Evolutionary conservation across 2,888 invertebrate species (phyloP).

Genomic region (Clepsis dumicolana): DNA sequence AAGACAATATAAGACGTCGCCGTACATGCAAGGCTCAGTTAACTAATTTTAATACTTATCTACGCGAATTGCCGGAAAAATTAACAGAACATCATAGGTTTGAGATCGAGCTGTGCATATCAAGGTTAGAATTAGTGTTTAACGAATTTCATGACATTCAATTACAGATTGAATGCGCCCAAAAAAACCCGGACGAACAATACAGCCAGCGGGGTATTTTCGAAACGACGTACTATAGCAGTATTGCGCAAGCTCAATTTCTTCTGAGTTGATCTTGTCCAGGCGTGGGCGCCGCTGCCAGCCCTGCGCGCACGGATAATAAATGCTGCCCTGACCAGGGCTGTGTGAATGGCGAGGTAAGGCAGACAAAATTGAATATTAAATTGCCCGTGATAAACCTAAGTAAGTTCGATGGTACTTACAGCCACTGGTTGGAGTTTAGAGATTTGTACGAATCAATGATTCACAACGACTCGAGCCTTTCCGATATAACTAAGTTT

Average conservation of each 20-base stretch:
- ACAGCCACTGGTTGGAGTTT: too few species aligned
- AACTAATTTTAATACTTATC: slow-evolving; percentile 23
- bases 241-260: background rate
- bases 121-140: slow-evolving; percentile 22
- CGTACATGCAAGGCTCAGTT: slow-evolving; percentile 22
- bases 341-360: background rate
- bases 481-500: slow-evolving; percentile 6
- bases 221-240: background rate
- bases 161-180: slow-evolving; percentile 10
- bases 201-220: background rate
- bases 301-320: background rate
- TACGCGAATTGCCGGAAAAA: slow-evolving; percentile 4
- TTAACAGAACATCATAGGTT: slow-evolving; percentile 8
- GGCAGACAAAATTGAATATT: background rate
- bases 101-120: slow-evolving; percentile 7
- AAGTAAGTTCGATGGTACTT: too few species aligned
- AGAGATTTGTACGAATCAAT: too few species aligned
- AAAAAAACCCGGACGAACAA: background rate
- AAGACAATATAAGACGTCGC: slow-evolving; percentile 9
- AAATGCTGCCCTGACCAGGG: background rate
- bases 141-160: slow-evolving; percentile 17
- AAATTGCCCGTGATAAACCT: background rate
- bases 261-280: background rate
- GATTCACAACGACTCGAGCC: slow-evolving; percentile 1
- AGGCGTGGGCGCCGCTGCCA: background rate